phyloP scores from a whole-genome alignment of 2,797 vertebrate species.

The Spheniscus humboldti region DNA sequence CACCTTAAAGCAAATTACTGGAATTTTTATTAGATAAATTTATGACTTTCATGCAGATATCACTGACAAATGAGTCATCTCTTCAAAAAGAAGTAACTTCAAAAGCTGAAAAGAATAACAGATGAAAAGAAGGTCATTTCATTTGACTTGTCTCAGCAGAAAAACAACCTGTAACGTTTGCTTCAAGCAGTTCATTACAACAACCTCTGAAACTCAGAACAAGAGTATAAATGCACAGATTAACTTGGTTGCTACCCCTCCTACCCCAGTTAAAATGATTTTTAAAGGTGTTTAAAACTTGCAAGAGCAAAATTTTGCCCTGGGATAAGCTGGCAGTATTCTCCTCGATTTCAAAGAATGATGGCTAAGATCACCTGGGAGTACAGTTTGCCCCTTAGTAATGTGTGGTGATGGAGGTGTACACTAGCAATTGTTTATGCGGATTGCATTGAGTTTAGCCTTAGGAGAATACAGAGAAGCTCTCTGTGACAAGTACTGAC shows the following conservation, averaged over 20 bases:
- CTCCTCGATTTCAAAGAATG: not conserved
- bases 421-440: not conserved
- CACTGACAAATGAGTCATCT: not conserved
- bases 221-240: not conserved
- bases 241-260: not conserved
- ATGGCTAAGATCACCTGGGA: not conserved
- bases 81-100: slow-evolving; percentile 38
- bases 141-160: slow-evolving; percentile 38
- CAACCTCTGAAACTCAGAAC: not conserved
- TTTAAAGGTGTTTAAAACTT: not conserved
- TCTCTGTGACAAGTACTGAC: not conserved
- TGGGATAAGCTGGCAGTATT: not conserved
- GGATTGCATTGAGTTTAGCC: not conserved
- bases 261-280: not conserved
- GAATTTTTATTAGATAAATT: not conserved
- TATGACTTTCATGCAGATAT: not conserved
- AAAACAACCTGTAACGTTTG: slow-evolving; percentile 32
- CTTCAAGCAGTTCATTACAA: slow-evolving; percentile 8
- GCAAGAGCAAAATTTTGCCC: not conserved
- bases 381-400: not conserved
- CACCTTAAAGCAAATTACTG: not conserved
- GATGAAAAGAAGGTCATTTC: slow-evolving; percentile 38
- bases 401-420: not conserved
- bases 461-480: not conserved
- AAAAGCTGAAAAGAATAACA: slow-evolving; percentile 24